Percentiles rank a stretch among this genome's conserved stretches.
Conservation (phyloP, 2,888 invertebrate genomes). For the Ditula angustiorana region DNA sequence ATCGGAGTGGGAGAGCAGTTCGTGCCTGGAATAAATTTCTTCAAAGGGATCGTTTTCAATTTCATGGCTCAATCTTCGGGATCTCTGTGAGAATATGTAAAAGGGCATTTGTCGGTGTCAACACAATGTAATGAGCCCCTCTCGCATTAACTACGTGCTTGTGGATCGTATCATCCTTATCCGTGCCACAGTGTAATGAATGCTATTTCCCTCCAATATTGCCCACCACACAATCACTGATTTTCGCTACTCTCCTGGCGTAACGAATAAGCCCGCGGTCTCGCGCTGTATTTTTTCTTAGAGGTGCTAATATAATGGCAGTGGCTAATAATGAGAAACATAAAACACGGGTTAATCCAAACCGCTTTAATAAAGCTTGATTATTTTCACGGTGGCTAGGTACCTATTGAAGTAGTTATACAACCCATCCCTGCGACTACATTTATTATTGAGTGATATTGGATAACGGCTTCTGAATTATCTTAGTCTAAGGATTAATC, state of each 20-base stretch:
- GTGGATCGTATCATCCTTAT: constrained; percentile 59
- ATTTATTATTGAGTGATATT: background rate
- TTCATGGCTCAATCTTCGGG: constrained; percentile 85
- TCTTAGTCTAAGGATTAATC: too few species aligned
- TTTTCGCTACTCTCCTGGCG: background rate
- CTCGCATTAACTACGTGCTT: constrained; percentile 75
- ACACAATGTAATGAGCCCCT: constrained; percentile 82
- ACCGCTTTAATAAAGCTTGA: constrained; percentile 38
- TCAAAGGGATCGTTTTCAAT: constrained; percentile 85
- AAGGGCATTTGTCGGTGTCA: constrained; percentile 84
- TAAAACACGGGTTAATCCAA: constrained; percentile 39
- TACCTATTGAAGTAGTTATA: constrained; percentile 10
- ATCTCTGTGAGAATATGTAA: constrained; percentile 83
- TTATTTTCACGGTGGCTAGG: constrained; percentile 22
- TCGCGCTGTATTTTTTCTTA: constrained; percentile 1
- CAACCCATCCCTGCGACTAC: background rate
- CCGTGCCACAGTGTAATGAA: constrained; percentile 42
- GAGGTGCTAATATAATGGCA: constrained; percentile 22
- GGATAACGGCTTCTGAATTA: too few species aligned
- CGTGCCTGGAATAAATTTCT: constrained; percentile 85
- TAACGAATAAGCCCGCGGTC: background rate
- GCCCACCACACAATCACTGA: constrained; percentile 15
- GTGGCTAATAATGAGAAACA: constrained; percentile 35
- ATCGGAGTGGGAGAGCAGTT: constrained; percentile 78
- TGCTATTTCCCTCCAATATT: constrained; percentile 18